These are phyloP conservation scores for Drosophila grimshawi DNA, from an alignment of 1,140 invertebrate species.

Conservation along the genomic window DNA sequence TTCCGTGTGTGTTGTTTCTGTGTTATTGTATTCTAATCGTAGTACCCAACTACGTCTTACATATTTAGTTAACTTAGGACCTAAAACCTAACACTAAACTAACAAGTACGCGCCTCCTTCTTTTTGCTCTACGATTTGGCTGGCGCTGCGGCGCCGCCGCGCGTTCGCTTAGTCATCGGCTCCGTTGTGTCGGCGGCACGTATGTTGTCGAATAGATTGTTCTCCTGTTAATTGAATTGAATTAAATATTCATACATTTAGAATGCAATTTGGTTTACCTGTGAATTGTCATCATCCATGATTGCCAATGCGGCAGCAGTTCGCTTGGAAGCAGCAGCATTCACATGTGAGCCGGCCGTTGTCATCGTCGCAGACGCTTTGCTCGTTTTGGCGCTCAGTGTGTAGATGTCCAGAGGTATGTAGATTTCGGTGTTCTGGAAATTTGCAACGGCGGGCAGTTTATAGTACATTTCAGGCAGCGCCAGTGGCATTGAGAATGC, in stretches of 20 bases:
- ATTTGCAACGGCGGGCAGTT: constrained; percentile 58
- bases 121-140: constrained; percentile 60
- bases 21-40: constrained; percentile 40
- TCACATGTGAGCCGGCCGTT: constrained; percentile 28
- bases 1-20: constrained; percentile 48
- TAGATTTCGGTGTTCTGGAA: constrained; percentile 79
- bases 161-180: constrained; percentile 68
- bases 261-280: constrained; percentile 31
- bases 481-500: constrained; percentile 72
- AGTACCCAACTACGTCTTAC: constrained; percentile 61
- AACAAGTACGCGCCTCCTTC: constrained; percentile 58
- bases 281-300: constrained; percentile 62
- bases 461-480: constrained; percentile 82
- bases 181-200: constrained; percentile 70
- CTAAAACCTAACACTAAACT: constrained; percentile 70
- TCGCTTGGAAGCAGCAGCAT: constrained; percentile 50
- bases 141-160: constrained; percentile 59
- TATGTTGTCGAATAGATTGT: constrained; percentile 73
- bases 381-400: constrained; percentile 56
- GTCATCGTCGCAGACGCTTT: constrained; percentile 49
- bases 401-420: constrained; percentile 77
- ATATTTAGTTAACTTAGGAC: constrained; percentile 80
- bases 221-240: constrained; percentile 41
- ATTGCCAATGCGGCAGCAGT: constrained; percentile 57
- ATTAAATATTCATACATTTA: neutral